Base-by-base conservation (phyloP, 1,140 invertebrate species). In the Drosophila kanapiae region DNA sequence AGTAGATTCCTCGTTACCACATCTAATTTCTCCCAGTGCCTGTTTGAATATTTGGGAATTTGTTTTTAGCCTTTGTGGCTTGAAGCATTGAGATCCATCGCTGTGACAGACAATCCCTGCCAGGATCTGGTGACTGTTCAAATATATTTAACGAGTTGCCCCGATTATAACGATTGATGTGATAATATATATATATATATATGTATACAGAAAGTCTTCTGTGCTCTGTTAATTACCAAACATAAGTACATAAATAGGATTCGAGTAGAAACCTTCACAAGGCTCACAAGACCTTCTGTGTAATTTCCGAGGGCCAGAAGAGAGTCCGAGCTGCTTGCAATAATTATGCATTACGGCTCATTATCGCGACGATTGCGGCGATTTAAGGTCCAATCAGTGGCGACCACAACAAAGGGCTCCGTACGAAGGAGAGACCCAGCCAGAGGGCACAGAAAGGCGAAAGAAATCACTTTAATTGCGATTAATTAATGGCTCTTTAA, bases 401-500 rank as follows among this genome's bases (percentile, higher is more conserved):
- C 18, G 54, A 61, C 69, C 80, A 75, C 80, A 75, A 69, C 58
- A 82, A 61, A 82, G 43, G 57, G 43, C 11, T 43, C 9, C 27
- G 27, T 6, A 23, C 13, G 13, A 14, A 29, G 47, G 23, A n/a
- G n/a, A 6, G 42, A 29, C 45, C 40, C 37, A 35, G 47, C 18
- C 13, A 11, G 13, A 7, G 8, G 59, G 18, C 51, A 14, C 51
- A n/a, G 33, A 54, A 54, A 37, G 37, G 16, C 61, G 42, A 53
- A 57, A 43, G 67, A 65, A 87, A 88, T 84, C 63, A 82, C 83
- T 90, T 90, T 90, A 90, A 90, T 85, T 85, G 79, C 85, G 78
- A 90, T 90, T 85, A 90, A 90, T 90, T 90, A 90, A 90, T 90
- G 85, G 40, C 68, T 81, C 61, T 76, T 90, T 90, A 85, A 85